Evolutionary conservation across 2,888 invertebrate genomes (phyloP).

Genomic region (Cepaea hortensis): DNA sequence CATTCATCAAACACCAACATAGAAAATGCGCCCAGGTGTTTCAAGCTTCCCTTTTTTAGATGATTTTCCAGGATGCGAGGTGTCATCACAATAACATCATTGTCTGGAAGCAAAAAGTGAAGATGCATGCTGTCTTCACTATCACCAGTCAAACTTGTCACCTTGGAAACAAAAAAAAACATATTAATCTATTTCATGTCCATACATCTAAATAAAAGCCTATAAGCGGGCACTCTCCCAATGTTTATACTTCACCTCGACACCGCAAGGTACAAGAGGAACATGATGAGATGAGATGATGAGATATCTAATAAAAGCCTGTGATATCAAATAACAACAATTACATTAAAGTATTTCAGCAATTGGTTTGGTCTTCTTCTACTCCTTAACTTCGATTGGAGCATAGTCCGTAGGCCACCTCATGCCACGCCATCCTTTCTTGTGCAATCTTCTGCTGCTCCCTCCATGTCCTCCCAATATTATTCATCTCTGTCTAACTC

Average conservation of each 20-base stretch:
- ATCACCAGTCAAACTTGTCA: constrained; percentile 50
- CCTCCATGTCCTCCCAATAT: no score
- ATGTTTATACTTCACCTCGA: no score
- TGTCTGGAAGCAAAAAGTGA: constrained; percentile 49
- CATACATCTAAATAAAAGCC: not conserved
- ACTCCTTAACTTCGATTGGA: no score
- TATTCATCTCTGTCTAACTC: no score
- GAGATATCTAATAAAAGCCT: not conserved
- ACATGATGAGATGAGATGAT: no score
- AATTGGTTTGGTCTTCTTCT: no score
- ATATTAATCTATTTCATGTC: not conserved
- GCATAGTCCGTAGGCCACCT: no score
- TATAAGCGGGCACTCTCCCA: no score
- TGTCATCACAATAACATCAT: constrained; percentile 68
- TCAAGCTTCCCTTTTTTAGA: constrained; percentile 49
- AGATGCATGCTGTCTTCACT: constrained; percentile 51
- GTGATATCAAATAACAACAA: not conserved
- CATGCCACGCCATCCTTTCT: no score
- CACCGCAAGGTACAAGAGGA: no score
- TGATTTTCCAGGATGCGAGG: constrained; percentile 71
- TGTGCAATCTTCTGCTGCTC: no score
- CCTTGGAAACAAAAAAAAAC: constrained; percentile 8
- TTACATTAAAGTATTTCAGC: not conserved
- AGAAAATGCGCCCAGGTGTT: constrained; percentile 51
- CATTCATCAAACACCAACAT: constrained; percentile 62